These are phyloP conservation scores for Enteromius unitaeniatus DNA, from an alignment of 2,797 vertebrate genomes.

Conservation along the genomic window DNA sequence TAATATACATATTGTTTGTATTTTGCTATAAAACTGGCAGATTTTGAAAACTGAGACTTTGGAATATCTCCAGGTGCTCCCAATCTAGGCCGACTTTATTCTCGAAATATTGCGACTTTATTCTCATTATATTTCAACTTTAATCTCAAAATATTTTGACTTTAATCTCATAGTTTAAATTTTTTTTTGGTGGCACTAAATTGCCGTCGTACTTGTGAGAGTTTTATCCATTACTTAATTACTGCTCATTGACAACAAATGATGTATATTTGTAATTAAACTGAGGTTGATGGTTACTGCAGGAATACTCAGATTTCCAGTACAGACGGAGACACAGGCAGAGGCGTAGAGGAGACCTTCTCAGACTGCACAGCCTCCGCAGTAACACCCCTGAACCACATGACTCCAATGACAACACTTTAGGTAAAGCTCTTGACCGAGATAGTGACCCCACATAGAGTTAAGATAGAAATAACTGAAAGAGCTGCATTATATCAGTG, in stretches of 20 bases:
- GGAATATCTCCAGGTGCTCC: no score
- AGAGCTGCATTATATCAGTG: not conserved
- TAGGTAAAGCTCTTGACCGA: constrained; percentile 74
- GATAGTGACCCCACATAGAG: not conserved
- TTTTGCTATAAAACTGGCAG: no score
- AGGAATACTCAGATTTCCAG: constrained; percentile 99
- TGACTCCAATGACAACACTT: constrained; percentile 83
- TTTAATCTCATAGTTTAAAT: no score
- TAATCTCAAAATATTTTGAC: no score
- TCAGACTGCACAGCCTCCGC: constrained; percentile 80
- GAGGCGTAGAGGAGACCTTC: constrained; percentile 89
- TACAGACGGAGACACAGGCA: constrained; percentile 93
- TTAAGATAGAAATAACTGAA: not conserved
- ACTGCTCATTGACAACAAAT: not conserved
- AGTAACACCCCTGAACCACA: constrained; percentile 87
- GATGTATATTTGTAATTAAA: not conserved
- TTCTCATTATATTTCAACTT: no score
- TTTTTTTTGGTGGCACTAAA: no score
- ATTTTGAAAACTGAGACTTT: no score
- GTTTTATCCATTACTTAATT: not conserved
- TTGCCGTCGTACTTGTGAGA: not conserved
- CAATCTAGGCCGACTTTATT: no score
- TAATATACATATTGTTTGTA: no score
- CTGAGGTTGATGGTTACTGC: constrained; percentile 54
- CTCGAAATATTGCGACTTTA: no score